Evolutionary conservation across 2,113 vertebrate genomes (phyloP).

Genomic region (Marmota flaviventris): DNA sequence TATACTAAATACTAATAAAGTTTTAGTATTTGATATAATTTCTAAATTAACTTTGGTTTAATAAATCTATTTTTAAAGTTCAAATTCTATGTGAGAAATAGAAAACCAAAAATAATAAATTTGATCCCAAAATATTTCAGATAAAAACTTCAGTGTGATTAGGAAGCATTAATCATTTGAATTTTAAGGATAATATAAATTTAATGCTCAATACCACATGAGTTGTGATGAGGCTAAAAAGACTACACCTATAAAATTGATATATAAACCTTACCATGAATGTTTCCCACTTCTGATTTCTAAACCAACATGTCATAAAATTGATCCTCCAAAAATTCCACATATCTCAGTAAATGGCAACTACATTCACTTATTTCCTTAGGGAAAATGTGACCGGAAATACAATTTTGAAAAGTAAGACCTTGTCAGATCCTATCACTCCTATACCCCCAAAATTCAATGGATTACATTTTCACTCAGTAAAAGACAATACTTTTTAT

Average conservation of each 20-base stretch:
- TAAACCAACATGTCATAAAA: background rate
- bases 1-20: background rate
- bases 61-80: background rate
- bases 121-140: background rate
- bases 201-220: background rate
- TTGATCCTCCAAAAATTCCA: background rate
- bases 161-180: background rate
- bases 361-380: background rate
- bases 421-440: background rate
- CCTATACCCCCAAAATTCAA: background rate
- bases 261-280: background rate
- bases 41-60: slow-evolving; percentile 13
- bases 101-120: background rate
- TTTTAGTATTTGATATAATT: slow-evolving; percentile 18
- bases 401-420: background rate
- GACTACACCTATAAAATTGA: background rate
- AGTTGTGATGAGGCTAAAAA: slow-evolving; percentile 35
- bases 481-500: background rate
- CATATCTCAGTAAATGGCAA: background rate
- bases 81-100: background rate
- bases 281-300: background rate
- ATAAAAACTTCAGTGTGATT: slow-evolving; percentile 31
- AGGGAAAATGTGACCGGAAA: background rate
- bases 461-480: background rate
- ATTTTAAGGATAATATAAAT: slow-evolving; percentile 34